Evolutionary conservation across 1,140 invertebrate species (phyloP).

Genomic region (Caenorhabditis inopinata): DNA sequence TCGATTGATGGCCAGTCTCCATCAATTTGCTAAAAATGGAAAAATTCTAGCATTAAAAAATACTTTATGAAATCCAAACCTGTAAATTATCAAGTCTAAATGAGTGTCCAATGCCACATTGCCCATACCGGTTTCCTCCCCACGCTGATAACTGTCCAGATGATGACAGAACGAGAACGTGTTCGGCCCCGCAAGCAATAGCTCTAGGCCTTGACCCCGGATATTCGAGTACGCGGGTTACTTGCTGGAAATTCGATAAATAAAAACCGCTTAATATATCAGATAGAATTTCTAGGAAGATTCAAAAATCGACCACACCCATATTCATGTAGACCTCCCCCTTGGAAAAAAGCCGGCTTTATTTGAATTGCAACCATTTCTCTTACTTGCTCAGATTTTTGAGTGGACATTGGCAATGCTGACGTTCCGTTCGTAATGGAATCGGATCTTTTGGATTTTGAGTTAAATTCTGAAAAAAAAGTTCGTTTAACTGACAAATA

Average conservation of each 20-base stretch:
- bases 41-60: background rate
- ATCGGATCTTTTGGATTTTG: constrained; percentile 1
- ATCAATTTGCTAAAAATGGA: constrained; percentile 47
- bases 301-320: no score
- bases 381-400: constrained; percentile 19
- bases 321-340: no score
- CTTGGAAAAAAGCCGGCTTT: background rate
- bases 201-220: background rate
- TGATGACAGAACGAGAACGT: constrained; percentile 81
- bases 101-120: constrained; percentile 73
- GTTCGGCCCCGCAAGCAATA: constrained; percentile 77
- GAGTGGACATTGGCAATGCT: background rate
- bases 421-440: background rate
- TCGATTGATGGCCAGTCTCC: constrained; percentile 42
- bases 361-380: background rate
- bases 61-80: constrained; percentile 13
- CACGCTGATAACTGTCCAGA: constrained; percentile 86
- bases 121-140: constrained; percentile 81
- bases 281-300: no score
- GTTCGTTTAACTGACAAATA: background rate
- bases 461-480: background rate
- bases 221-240: constrained; percentile 33
- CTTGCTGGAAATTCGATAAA: constrained; percentile 1
- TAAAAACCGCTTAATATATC: no score
- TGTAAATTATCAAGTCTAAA: constrained; percentile 38